These are phyloP conservation scores for Podarcis cretensis DNA, from an alignment of 2,113 vertebrate genomes.

Conservation along the genomic window DNA sequence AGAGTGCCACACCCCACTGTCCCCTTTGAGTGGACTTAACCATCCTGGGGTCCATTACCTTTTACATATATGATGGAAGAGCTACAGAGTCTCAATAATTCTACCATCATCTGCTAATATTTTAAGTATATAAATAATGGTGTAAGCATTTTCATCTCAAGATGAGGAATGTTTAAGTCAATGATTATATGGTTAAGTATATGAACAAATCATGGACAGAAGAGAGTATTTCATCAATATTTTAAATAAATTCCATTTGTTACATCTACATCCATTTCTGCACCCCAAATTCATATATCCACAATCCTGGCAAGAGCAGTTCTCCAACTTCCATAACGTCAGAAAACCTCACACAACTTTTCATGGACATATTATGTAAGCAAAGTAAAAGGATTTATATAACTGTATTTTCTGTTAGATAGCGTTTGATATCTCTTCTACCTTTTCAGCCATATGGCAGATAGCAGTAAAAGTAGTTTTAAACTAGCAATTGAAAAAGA, in stretches of 20 bases:
- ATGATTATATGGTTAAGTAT: neutral
- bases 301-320: neutral
- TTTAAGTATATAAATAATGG: neutral
- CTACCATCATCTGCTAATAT: neutral
- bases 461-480: neutral
- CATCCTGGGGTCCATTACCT: no score
- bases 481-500: neutral
- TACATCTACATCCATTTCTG: no score
- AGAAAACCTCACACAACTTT: neutral
- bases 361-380: neutral
- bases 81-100: neutral
- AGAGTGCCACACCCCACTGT: no score
- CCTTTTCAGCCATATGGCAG: neutral
- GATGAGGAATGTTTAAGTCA: neutral
- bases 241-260: neutral
- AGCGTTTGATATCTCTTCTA: neutral
- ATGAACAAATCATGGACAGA: neutral
- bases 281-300: neutral
- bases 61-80: neutral
- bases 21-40: no score
- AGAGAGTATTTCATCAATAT: constrained; percentile 7
- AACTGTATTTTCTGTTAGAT: neutral
- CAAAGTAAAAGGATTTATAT: constrained; percentile 6
- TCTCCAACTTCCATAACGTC: neutral
- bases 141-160: neutral